Base-by-base conservation (phyloP, 2,113 vertebrate species). In the Syrmaticus mikado region DNA sequence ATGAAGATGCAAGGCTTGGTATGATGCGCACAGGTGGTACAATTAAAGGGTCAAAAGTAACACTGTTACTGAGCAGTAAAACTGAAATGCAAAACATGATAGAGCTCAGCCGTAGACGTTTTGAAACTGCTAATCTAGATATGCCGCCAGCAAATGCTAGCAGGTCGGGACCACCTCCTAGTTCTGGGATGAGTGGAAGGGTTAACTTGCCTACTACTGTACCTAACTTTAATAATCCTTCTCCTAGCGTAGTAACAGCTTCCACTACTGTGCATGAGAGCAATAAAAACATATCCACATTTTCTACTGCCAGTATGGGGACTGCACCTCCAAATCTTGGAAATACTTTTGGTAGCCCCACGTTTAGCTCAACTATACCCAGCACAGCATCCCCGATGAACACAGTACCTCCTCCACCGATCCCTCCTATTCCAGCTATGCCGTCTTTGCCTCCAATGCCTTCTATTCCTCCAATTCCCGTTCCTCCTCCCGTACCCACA, bases 1-100 rank as follows among this genome's bases (percentile, higher is more conserved):
- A 99, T 97, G 99, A 99, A 98, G 99, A 99, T 96, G 99, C 99
- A 95, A 99, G 99, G 96, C 99, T 99, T 96, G 99, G 99, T 93
- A 99, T 99, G 99, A 99, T 99, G 99, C 99, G 99, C 96, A 99
- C 99, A 97, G 99, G 99, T 97, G 99, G 99, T 96, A 98, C 99
- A 53, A 99, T 99, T 97, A 99, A 99, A 98, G 98, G 98, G 97
- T 99, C 99, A 27, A 99, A 99, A 97, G 99, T 99, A 84, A 99
- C 99, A 27, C 97, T 99, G 8, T 98, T 99, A 97, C 98, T 99
- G 77, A 99, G 99, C 98, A 99, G 99, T 97, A 99, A 99, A 98
- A 99, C 99, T 27, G 99, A 99, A 98, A 99, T 99, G 99, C 99
- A 99, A 95, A 99, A 99, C 96, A 99, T 99, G 99, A 99, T 99